Conservation (phyloP, 2,113 vertebrate species). For the Eclectus roratus region DNA sequence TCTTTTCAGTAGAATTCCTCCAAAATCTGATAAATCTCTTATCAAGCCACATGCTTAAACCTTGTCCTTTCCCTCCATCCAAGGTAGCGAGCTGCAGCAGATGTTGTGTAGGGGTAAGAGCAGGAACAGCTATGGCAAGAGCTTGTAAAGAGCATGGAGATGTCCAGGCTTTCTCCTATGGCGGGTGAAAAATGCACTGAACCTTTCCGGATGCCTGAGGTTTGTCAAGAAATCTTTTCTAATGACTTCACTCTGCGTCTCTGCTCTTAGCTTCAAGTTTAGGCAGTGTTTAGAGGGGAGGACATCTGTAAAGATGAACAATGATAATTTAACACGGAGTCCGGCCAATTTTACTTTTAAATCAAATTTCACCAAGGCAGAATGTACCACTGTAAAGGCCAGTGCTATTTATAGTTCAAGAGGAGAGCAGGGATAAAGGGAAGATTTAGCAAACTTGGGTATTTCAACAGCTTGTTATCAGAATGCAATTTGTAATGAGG, state of each 20-base stretch:
- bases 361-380: slow-evolving; percentile 15
- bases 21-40: not conserved
- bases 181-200: not conserved
- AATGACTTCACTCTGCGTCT: not conserved
- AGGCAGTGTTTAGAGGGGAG: not conserved
- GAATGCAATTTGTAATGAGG: not conserved
- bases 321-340: slow-evolving; percentile 1
- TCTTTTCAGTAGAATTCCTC: not conserved
- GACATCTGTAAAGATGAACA: slow-evolving; percentile 12
- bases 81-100: not conserved
- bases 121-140: not conserved
- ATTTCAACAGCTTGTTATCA: not conserved
- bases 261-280: not conserved
- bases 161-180: not conserved
- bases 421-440: not conserved
- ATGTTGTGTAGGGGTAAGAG: not conserved
- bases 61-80: not conserved
- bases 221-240: slow-evolving; percentile 31
- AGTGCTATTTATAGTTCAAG: slow-evolving; percentile 45
- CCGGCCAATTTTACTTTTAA: slow-evolving; percentile 40
- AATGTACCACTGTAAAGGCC: slow-evolving; percentile 41
- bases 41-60: rapidly evolving
- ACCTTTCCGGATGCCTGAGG: not conserved
- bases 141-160: not conserved
- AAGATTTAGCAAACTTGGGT: not conserved